Conservation (phyloP, 2,888 invertebrate species). For the Dromius quadrimaculatus region DNA sequence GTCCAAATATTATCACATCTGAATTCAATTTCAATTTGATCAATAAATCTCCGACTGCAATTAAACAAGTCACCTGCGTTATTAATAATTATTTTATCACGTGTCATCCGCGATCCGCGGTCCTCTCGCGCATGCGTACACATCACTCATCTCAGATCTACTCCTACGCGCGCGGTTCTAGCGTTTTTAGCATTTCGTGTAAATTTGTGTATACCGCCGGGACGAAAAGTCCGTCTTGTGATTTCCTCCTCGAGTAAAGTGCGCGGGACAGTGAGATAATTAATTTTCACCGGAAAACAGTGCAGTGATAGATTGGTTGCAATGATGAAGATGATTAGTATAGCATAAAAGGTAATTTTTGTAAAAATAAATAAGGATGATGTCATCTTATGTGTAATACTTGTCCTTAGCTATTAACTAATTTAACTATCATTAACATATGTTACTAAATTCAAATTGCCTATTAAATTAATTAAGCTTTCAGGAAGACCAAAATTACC, state of each 20-base stretch:
- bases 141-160: neutral
- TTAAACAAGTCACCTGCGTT: neutral
- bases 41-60: too few relatives aligned
- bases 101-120: slow-evolving; percentile 2
- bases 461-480: too few relatives aligned
- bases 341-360: neutral
- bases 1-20: too few relatives aligned
- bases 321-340: neutral
- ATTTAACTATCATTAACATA: slow-evolving; percentile 2
- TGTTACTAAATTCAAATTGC: neutral
- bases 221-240: slow-evolving; percentile 3
- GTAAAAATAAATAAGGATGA: too few relatives aligned
- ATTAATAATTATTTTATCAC: slow-evolving; percentile 18
- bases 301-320: neutral
- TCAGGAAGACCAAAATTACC: too few relatives aligned
- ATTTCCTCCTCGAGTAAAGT: neutral
- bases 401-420: neutral
- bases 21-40: too few relatives aligned
- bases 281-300: neutral
- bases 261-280: neutral
- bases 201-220: slow-evolving; percentile 25
- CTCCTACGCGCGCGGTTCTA: slow-evolving; percentile 16
- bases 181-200: slow-evolving; percentile 37
- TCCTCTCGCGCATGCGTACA: slow-evolving; percentile 4
- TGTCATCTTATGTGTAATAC: neutral